These are phyloP conservation scores for Cyclina sinensis DNA, from an alignment of 1,140 invertebrate species.

Conservation along the genomic window DNA sequence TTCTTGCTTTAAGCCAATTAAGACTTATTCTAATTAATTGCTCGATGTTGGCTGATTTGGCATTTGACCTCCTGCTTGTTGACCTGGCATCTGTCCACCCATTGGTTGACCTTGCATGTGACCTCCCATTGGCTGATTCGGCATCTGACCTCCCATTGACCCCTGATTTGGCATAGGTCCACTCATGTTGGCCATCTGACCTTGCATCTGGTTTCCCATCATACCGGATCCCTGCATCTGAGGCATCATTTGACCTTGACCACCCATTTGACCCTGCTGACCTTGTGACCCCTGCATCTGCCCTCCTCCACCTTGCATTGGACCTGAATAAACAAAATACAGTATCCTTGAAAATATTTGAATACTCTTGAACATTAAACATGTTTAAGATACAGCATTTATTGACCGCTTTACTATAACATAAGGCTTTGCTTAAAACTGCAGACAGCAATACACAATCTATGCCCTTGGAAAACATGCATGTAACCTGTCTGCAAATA, in stretches of 20 bases:
- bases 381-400: too few relatives aligned
- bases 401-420: too few relatives aligned
- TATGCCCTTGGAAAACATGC: too few relatives aligned
- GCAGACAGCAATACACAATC: too few relatives aligned
- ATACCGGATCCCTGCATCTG: constrained; percentile 67
- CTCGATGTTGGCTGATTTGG: constrained; percentile 3
- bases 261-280: constrained; percentile 63
- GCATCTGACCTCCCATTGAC: constrained; percentile 66
- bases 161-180: constrained; percentile 46
- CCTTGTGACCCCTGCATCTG: constrained; percentile 35
- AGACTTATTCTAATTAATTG: constrained; percentile 17
- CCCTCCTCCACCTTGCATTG: constrained; percentile 38
- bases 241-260: constrained; percentile 69
- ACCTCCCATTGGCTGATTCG: constrained; percentile 61
- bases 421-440: too few relatives aligned
- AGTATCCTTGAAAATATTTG: too few relatives aligned
- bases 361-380: too few relatives aligned
- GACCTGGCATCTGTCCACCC: constrained; percentile 51
- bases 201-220: constrained; percentile 65
- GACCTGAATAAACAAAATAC: constrained; percentile 5
- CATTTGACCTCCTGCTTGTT: constrained; percentile 3
- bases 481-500: too few relatives aligned
- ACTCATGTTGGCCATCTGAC: constrained; percentile 68
- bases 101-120: constrained; percentile 66
- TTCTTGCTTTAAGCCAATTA: too few relatives aligned